Evolutionary conservation across 2,888 invertebrate genomes (phyloP).

Genomic region (Oxytorus armatus): DNA sequence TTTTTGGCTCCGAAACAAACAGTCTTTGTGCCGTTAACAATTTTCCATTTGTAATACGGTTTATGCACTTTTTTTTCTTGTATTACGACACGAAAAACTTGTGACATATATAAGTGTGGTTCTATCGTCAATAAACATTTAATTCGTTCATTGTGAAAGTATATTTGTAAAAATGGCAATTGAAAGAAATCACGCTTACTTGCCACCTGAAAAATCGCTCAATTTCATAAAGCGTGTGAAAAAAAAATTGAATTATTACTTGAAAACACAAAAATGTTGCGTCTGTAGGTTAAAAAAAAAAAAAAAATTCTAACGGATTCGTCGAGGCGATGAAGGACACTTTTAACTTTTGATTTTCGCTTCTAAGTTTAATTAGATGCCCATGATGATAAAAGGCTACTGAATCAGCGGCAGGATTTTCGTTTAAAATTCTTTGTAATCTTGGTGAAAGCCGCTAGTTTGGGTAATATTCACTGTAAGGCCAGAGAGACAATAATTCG

Average conservation of each 20-base stretch:
- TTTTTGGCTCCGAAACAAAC: too few species aligned
- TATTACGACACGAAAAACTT: too few species aligned
- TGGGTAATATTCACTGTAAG: slow-evolving; percentile 82
- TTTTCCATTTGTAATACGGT: too few species aligned
- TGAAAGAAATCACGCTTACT: too few species aligned
- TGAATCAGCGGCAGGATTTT: slow-evolving; percentile 80
- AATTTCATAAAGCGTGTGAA: neutral
- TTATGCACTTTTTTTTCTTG: too few species aligned
- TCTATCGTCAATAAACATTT: too few species aligned
- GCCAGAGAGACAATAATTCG: slow-evolving; percentile 82
- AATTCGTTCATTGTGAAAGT: too few species aligned
- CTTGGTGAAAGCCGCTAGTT: slow-evolving; percentile 82
- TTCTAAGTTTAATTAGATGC: slow-evolving; percentile 69
- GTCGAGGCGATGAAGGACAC: slow-evolving; percentile 69
- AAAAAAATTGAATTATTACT: neutral
- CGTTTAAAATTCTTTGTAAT: slow-evolving; percentile 82
- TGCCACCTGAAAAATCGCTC: neutral
- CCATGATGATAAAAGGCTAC: slow-evolving; percentile 83
- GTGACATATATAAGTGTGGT: too few species aligned
- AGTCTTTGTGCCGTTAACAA: too few species aligned
- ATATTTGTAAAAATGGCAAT: too few species aligned
- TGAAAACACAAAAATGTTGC: neutral
- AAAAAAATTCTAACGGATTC: slow-evolving; percentile 63
- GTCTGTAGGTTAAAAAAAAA: neutral
- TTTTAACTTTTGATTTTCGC: slow-evolving; percentile 49